Evolutionary conservation across 2,113 vertebrate genomes (phyloP).

Genomic region (Hypocryptadius cinnamomeus): DNA sequence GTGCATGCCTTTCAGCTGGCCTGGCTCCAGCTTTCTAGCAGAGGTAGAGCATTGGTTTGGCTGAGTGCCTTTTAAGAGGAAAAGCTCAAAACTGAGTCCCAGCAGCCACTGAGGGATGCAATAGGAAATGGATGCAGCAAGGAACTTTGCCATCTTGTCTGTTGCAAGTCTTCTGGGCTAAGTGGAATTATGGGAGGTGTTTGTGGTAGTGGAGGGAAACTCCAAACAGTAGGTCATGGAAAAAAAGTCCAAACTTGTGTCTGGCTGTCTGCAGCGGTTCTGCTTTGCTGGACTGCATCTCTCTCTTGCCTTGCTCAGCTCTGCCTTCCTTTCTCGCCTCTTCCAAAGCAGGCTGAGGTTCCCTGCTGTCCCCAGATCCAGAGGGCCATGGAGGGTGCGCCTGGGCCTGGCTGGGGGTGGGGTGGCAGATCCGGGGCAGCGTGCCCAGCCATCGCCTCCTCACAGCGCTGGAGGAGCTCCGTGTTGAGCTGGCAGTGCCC

Average conservation of each 20-base stretch:
- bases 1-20: not conserved
- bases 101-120: not conserved
- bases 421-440: fast-evolving
- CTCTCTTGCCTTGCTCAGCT: not conserved
- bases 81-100: not conserved
- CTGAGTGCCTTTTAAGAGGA: not conserved
- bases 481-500: not conserved
- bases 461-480: not conserved
- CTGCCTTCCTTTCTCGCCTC: not conserved
- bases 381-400: fast-evolving
- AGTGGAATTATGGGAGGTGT: not conserved
- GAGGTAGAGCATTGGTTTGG: not conserved
- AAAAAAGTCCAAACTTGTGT: not conserved
- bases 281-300: not conserved
- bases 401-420: not conserved
- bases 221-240: not conserved
- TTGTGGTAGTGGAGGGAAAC: not conserved
- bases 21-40: not conserved
- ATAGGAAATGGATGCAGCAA: not conserved
- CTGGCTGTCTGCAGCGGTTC: not conserved
- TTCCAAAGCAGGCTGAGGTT: not conserved
- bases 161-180: not conserved
- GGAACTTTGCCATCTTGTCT: not conserved
- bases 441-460: fast-evolving
- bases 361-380: not conserved